Evolutionary conservation across 2,888 invertebrate species (phyloP).

Genomic region (Leptura quadrifasciata): DNA sequence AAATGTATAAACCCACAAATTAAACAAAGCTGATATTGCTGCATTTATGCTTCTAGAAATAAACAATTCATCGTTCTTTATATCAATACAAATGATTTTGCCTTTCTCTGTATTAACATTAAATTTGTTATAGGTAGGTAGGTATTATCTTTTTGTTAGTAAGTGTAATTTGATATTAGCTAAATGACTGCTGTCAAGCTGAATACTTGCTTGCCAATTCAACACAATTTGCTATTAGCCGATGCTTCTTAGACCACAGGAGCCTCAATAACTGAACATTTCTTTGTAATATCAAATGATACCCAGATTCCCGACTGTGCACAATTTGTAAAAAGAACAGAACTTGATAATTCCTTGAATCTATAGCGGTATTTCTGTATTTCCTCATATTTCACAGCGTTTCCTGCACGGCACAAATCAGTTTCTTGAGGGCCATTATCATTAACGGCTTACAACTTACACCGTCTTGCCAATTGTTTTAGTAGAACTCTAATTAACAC

Average conservation of each 20-base stretch:
- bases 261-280: not conserved
- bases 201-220: slow-evolving; percentile 7
- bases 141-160: not conserved
- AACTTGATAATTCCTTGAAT: too few species aligned
- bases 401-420: not conserved
- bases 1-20: not conserved
- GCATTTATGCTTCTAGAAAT: not conserved
- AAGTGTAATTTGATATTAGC: not conserved
- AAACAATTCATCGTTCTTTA: not conserved
- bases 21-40: not conserved
- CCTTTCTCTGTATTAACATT: too few species aligned
- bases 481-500: not conserved
- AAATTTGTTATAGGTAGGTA: too few species aligned
- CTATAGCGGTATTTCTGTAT: not conserved
- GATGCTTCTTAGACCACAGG: not conserved
- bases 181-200: slow-evolving; percentile 3
- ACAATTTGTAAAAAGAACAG: not conserved
- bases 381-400: not conserved
- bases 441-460: not conserved
- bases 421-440: too few species aligned
- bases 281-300: not conserved
- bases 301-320: not conserved
- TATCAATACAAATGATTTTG: not conserved
- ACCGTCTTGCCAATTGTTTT: not conserved
- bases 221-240: not conserved